A percentile compares a stretch with the other conserved stretches of the same genome.
These are phyloP conservation scores for Xestoiulus laeticollis DNA, from an alignment of 2,888 invertebrate species.

Conservation along the genomic window DNA sequence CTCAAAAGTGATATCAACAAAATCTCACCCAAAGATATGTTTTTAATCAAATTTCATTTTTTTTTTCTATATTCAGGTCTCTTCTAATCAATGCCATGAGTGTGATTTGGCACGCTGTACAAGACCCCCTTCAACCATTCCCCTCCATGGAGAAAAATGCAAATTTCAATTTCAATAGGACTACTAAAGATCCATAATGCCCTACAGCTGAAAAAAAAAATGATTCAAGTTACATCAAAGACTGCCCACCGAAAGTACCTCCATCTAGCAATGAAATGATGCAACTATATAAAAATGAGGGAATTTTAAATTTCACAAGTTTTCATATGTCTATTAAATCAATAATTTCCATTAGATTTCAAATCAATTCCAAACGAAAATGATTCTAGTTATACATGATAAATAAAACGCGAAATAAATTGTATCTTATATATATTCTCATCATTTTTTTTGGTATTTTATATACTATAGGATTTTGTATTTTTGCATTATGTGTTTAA, in stretches of 20 bases:
- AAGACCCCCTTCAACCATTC: neutral
- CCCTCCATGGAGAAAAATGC: neutral
- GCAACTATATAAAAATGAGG: neutral
- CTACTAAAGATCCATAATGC: neutral
- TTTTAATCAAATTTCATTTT: neutral
- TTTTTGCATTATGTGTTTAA: no score
- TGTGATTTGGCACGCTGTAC: neutral
- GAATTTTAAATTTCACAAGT: conserved; percentile 7
- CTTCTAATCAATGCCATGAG: neutral
- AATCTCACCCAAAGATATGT: neutral
- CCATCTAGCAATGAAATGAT: neutral
- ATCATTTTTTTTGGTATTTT: no score
- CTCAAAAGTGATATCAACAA: no score
- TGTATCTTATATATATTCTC: no score
- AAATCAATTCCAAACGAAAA: neutral
- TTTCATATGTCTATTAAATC: neutral
- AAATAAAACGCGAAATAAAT: neutral
- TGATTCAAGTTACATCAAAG: neutral
- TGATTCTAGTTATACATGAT: neutral
- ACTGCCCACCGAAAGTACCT: conserved; percentile 3
- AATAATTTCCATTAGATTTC: neutral
- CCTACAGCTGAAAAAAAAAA: neutral
- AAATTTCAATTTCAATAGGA: neutral
- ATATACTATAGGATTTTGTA: no score
- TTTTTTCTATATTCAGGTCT: neutral